Percentiles rank a stretch among this genome's conserved stretches.
phyloP scores from a whole-genome alignment of 2,797 vertebrate species.

The Crenichthys baileyi region DNA sequence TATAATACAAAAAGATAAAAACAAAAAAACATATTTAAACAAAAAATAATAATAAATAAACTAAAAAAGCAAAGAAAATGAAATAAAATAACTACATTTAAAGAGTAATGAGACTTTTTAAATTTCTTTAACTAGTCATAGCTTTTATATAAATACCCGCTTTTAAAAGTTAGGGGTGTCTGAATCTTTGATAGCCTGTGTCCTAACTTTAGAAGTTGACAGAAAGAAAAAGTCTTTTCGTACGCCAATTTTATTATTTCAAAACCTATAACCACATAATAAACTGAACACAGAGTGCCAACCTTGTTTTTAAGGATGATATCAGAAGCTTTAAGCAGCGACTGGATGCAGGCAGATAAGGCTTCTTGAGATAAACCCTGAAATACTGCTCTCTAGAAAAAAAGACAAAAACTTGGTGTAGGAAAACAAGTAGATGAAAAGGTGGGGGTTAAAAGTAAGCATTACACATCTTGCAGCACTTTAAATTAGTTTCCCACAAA shows the following conservation, averaged over 20 bases:
- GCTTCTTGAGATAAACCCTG: slow-evolving; percentile 98
- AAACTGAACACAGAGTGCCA: slow-evolving; percentile 58
- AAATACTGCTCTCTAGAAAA: slow-evolving; percentile 92
- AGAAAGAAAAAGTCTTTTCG: slow-evolving; percentile 32
- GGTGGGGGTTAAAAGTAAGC: slow-evolving; percentile 13
- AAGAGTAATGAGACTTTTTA: background rate
- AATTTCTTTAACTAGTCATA: background rate
- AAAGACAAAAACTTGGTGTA: slow-evolving; percentile 52
- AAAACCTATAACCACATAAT: slow-evolving; percentile 28
- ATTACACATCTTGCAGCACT: background rate
- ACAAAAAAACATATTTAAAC: background rate
- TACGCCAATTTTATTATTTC: slow-evolving; percentile 25
- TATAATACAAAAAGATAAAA: too few relatives aligned
- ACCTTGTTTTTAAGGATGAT: slow-evolving; percentile 97
- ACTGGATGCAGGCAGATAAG: slow-evolving; percentile 95
- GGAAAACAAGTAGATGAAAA: slow-evolving; percentile 34
- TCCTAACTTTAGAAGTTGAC: background rate
- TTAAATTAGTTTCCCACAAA: slow-evolving; percentile 1
- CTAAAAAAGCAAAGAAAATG: background rate
- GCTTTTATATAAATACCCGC: background rate
- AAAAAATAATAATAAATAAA: background rate
- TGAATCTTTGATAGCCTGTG: background rate
- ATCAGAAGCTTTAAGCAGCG: slow-evolving; percentile 92
- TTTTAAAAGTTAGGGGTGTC: background rate
- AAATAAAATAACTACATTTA: background rate